Conservation (phyloP, 2,888 invertebrate species). For the Lasiommata megera region DNA sequence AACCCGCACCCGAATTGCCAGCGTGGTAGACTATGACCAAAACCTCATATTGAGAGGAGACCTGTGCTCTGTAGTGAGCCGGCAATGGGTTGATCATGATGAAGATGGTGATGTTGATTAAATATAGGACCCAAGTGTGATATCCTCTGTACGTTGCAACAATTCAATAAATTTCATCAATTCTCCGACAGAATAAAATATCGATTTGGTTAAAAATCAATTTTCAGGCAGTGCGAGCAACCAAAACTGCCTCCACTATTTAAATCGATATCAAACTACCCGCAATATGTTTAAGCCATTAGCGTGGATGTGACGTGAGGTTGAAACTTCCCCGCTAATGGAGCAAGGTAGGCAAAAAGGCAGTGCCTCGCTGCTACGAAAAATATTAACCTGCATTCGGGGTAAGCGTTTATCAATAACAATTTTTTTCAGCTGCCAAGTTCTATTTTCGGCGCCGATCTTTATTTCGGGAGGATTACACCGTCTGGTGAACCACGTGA, state of each 20-base stretch:
- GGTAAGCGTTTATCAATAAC: conserved; percentile 28
- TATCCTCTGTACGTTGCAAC: too few species aligned
- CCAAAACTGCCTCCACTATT: conserved; percentile 7
- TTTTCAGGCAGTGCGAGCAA: neutral
- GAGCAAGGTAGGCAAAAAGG: conserved; percentile 24
- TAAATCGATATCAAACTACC: conserved; percentile 21
- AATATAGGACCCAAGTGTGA: too few species aligned
- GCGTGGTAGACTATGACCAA: too few species aligned
- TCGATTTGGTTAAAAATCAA: conserved; percentile 1
- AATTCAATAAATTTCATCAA: too few species aligned
- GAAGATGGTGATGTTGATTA: too few species aligned
- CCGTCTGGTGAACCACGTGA: too few species aligned
- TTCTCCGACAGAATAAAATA: neutral
- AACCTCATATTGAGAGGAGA: too few species aligned
- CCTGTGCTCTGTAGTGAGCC: too few species aligned
- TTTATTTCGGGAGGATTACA: neutral
- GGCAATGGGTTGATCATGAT: too few species aligned
- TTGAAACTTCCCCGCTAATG: conserved; percentile 21
- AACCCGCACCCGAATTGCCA: too few species aligned
- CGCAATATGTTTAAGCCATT: conserved; percentile 27
- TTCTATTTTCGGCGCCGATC: neutral
- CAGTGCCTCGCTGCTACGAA: conserved; percentile 14
- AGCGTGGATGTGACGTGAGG: conserved; percentile 24
- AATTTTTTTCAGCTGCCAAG: conserved; percentile 9
- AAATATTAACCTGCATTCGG: conserved; percentile 21